phyloP scores from a whole-genome alignment of 2,888 invertebrate genomes.

The Sarcophaga rosellei region DNA sequence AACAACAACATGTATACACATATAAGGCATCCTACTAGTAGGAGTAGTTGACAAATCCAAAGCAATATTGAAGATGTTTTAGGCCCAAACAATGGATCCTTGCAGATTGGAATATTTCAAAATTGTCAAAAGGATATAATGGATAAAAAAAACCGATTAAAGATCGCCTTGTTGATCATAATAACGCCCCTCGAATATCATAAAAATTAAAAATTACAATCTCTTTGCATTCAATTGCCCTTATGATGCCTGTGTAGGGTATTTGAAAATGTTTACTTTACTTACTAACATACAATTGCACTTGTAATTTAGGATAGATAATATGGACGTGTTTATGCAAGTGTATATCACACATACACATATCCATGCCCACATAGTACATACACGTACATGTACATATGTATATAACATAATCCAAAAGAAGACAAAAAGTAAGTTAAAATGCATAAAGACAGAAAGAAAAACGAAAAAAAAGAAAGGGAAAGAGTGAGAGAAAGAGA shows the following conservation, averaged over 20 bases:
- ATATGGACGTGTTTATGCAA: conserved; percentile 16
- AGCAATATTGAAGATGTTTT: too few relatives aligned
- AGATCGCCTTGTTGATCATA: too few relatives aligned
- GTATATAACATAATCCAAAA: too few relatives aligned
- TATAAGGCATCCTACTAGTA: not conserved
- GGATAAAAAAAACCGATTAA: too few relatives aligned
- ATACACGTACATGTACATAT: not conserved
- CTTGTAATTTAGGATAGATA: conserved; percentile 38
- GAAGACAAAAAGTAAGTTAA: too few relatives aligned
- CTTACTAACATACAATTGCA: conserved; percentile 50
- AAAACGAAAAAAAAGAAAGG: not conserved
- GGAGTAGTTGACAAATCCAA: too few relatives aligned
- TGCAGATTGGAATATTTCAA: too few relatives aligned
- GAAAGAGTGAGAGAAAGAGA: not conserved
- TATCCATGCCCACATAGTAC: not conserved
- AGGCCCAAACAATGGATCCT: too few relatives aligned
- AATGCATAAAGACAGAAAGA: not conserved
- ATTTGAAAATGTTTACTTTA: conserved; percentile 5
- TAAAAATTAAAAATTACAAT: too few relatives aligned
- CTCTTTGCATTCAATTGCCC: not conserved
- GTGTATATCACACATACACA: not conserved
- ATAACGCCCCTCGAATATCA: too few relatives aligned
- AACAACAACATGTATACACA: not conserved
- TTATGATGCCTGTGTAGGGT: not conserved
- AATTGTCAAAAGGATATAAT: too few relatives aligned